A percentile compares a stretch with the other conserved stretches of the same genome.
These are phyloP conservation scores for Thalassarche chlororhynchos DNA, from an alignment of 2,113 vertebrate species.

Conservation along the genomic window DNA sequence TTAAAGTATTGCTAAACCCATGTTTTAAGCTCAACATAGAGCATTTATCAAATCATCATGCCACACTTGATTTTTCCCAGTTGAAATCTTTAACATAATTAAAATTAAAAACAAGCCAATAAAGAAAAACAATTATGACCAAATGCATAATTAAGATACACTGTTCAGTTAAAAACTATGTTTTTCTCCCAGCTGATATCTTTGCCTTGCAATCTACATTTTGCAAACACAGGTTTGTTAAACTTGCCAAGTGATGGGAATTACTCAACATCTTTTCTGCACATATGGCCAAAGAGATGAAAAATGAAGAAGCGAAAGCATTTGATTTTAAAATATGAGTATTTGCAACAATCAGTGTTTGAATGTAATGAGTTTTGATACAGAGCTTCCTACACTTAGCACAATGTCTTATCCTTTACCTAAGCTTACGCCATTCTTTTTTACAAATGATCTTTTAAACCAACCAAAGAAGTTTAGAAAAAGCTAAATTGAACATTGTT, in stretches of 20 bases:
- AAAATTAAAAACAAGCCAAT: neutral
- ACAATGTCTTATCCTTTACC: neutral
- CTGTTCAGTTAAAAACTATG: neutral
- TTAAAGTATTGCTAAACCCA: neutral
- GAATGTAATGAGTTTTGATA: conserved; percentile 22
- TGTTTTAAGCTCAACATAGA: neutral
- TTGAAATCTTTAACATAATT: neutral
- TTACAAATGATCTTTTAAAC: neutral
- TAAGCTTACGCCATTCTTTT: neutral
- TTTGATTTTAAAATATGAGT: neutral
- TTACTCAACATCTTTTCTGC: neutral
- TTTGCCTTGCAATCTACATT: neutral
- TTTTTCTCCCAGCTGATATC: neutral
- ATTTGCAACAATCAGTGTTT: neutral
- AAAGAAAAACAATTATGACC: neutral
- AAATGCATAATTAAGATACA: neutral
- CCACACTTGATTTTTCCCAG: neutral
- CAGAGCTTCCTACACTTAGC: neutral
- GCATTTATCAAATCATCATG: neutral
- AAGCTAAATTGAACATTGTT: neutral
- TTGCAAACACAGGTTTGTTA: neutral
- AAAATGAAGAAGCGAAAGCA: neutral
- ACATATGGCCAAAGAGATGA: neutral
- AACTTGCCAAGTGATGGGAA: neutral
- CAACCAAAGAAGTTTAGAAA: neutral